Base-by-base conservation (phyloP, 1,140 invertebrate species). In the Leptoteleia sp. region DNA sequence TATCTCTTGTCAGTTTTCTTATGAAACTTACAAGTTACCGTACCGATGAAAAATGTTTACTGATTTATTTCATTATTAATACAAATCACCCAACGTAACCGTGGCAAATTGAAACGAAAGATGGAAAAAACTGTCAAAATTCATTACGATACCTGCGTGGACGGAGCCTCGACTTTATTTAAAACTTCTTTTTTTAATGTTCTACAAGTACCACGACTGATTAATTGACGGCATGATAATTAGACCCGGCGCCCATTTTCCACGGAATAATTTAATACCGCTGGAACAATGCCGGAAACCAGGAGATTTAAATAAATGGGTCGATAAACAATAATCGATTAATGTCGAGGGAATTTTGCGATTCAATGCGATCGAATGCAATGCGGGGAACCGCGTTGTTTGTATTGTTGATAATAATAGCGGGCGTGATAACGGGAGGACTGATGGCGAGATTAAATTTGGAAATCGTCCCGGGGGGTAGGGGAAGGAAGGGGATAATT, bases 401-500 rank as follows among this genome's bases (percentile, higher is more conserved):
- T 1, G 33, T 33, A 12, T 16, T 52, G 68, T 67, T 52, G n/a
- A 76, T 67, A 61, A 38, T 68, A 75, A 75, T 75, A 65, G 35
- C 42, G 38, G 55, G 54, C 52, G 38, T 76, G 38, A 64, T 67
- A 68, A 55, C 72, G 78, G 59, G 68, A 73, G 72, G 68, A 77
- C 72, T n/a, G 59, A 73, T 8, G 31, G 35, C 62, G 78, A 68
- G 67, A 47, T 76, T 57, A n/a, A 55, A 68, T 29, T 59, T 54
- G 37, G 52, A 76, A 67, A 76, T 80, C 73, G 78, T 61, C 65
- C 62, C 65, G 57, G 47, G 71, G 22, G 47, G 38, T n/a, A n/a
- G n/a, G n/a, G n/a, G n/a, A n/a, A n/a, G n/a, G n/a, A n/a, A n/a
- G 68, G n/a, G 33, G 15, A 45, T 45, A 47, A 50, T 45, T 13